These are phyloP conservation scores for Acanthopleura granulata DNA, from an alignment of 2,888 invertebrate species.

Conservation along the genomic window DNA sequence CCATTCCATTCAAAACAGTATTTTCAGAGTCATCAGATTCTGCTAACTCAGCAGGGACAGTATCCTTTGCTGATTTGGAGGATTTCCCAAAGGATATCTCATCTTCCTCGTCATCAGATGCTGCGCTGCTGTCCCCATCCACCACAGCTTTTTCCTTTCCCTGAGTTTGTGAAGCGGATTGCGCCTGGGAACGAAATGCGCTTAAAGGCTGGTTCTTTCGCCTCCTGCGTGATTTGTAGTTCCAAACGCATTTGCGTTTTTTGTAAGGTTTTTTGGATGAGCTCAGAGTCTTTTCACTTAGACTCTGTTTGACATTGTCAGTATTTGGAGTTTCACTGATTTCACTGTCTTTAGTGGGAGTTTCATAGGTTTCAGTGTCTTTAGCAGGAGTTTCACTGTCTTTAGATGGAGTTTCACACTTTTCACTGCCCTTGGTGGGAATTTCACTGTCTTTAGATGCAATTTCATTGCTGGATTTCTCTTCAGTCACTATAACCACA, in stretches of 20 bases:
- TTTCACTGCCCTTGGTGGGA: not conserved
- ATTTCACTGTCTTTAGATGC: constrained; percentile 1
- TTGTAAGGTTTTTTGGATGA: constrained; percentile 5
- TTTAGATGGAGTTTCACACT: too few relatives aligned
- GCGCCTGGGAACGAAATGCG: not conserved
- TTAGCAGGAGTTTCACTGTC: not conserved
- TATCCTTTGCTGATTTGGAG: too few relatives aligned
- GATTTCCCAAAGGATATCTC: not conserved
- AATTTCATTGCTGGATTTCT: not conserved
- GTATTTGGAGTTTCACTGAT: constrained; percentile 1
- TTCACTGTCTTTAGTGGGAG: too few relatives aligned
- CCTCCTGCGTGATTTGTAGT: not conserved
- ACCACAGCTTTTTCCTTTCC: not conserved
- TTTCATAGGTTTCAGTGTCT: too few relatives aligned
- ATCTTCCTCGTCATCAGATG: constrained; percentile 5
- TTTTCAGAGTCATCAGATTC: not conserved
- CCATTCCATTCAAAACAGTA: not conserved
- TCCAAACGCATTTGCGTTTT: constrained; percentile 1
- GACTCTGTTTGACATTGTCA: not conserved
- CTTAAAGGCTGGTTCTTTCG: not conserved
- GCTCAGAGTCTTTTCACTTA: not conserved
- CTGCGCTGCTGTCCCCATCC: not conserved
- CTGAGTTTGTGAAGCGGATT: not conserved
- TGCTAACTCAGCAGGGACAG: not conserved
- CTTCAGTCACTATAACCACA: not conserved